These are phyloP conservation scores for Fabriciana adippe DNA, from an alignment of 2,888 invertebrate genomes.

Conservation along the genomic window DNA sequence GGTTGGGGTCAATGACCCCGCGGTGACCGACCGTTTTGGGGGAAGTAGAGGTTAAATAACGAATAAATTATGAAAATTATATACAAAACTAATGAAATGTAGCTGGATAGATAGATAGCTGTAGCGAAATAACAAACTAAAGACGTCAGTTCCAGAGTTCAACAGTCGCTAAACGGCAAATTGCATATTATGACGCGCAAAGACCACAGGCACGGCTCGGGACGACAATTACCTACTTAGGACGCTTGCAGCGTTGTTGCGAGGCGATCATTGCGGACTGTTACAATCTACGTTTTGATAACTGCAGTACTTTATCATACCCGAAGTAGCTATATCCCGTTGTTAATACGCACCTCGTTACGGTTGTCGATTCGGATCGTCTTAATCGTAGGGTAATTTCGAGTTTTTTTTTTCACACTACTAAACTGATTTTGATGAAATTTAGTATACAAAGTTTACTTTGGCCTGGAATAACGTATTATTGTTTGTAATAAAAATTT, in stretches of 20 bases:
- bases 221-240: background rate
- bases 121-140: too few species aligned
- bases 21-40: background rate
- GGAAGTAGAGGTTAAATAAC: background rate
- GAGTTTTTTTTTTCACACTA: too few species aligned
- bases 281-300: background rate
- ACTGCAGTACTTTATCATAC: conserved; percentile 10
- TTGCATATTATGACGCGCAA: conserved; percentile 17
- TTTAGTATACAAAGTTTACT: too few species aligned
- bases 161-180: conserved; percentile 23
- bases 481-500: too few species aligned
- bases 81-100: too few species aligned
- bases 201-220: conserved; percentile 19
- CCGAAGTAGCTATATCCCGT: conserved; percentile 13
- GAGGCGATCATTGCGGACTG: background rate
- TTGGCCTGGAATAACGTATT: too few species aligned
- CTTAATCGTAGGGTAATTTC: too few species aligned
- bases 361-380: too few species aligned
- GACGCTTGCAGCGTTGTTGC: conserved; percentile 8
- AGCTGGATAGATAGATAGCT: too few species aligned
- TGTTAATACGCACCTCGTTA: background rate
- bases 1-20: background rate
- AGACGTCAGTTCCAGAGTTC: conserved; percentile 13
- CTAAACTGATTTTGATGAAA: too few species aligned
- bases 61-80: too few species aligned